phyloP scores from a whole-genome alignment of 2,888 invertebrate genomes.

The Acanthosepion pharaonis region DNA sequence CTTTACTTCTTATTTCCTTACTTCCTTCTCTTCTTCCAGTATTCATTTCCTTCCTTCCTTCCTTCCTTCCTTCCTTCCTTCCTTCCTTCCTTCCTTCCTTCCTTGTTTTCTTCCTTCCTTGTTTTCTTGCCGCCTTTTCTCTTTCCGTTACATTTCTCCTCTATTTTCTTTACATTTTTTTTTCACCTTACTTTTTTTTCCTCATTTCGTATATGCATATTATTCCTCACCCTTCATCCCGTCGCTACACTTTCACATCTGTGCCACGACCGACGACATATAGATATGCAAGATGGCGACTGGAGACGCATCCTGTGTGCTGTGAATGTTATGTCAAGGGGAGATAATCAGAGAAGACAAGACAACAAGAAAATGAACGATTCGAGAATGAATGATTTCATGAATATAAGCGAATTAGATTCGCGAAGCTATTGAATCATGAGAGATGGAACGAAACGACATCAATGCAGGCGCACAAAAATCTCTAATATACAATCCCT shows the following conservation, averaged over 20 bases:
- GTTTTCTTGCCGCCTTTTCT: neutral
- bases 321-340: neutral
- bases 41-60: neutral
- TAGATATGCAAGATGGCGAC: neutral
- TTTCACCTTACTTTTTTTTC: neutral
- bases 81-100: neutral
- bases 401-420: neutral
- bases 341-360: neutral
- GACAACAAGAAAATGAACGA: neutral
- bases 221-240: neutral
- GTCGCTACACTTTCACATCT: neutral
- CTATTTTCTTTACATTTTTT: neutral
- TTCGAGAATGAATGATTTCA: neutral
- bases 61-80: neutral
- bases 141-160: neutral
- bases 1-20: too few species aligned
- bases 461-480: neutral
- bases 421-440: constrained; percentile 1
- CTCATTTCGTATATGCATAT: neutral
- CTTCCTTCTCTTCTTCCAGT: neutral
- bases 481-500: neutral
- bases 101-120: neutral
- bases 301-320: neutral
- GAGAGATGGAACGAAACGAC: neutral
- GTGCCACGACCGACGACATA: neutral